Base-by-base conservation (phyloP, 2,113 vertebrate genomes). In the Promerops cafer region DNA sequence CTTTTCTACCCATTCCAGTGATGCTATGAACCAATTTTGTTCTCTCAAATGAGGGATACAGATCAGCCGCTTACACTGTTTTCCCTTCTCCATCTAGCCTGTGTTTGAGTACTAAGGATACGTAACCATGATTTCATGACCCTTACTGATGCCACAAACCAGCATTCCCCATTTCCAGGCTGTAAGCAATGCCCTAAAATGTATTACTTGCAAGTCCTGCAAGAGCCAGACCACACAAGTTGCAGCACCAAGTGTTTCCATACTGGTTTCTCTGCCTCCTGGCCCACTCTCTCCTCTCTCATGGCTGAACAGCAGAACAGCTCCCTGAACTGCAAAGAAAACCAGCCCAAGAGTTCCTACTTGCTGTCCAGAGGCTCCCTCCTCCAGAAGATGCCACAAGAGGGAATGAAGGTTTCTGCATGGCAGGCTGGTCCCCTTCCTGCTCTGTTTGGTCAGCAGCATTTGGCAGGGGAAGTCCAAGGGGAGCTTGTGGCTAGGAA, bases 381-480 rank as follows among this genome's bases (percentile, higher is more conserved):
- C 40, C 53, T 71, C 60, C 52, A 22, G 31, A 87, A 50, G 37
- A 44, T 11, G 30, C 26, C 63, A 33, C 11, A 39, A 45, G 28
- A 37, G 44, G 74, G 16, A 85, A 72, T 0, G 2, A 42, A 74
- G 24, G 13, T 72, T 76, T 90, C 83, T 72, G 37, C 57, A 56
- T 0, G 21, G 37, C 61, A 85, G 59, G 17, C 8, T 69, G 50
- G 15, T 65, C 20, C 37, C 52, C 11, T 63, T 63, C 59, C 16
- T 0, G 0, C 52, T 84, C 68, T 54, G 16, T 53, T 69, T 2
- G 2, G 39, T 50, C 76, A 93, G 59, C 54, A 77, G 54, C 2
- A 1, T 42, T 72, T 60, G 44, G 61, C 45, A 87, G 16, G 13
- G 28, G 10, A 93, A 75, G 19, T 16, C 84, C 49, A 83, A 66